These are phyloP conservation scores for Petrocephalus schoutedeni DNA, from an alignment of 2,797 vertebrate species.

Conservation along the genomic window DNA sequence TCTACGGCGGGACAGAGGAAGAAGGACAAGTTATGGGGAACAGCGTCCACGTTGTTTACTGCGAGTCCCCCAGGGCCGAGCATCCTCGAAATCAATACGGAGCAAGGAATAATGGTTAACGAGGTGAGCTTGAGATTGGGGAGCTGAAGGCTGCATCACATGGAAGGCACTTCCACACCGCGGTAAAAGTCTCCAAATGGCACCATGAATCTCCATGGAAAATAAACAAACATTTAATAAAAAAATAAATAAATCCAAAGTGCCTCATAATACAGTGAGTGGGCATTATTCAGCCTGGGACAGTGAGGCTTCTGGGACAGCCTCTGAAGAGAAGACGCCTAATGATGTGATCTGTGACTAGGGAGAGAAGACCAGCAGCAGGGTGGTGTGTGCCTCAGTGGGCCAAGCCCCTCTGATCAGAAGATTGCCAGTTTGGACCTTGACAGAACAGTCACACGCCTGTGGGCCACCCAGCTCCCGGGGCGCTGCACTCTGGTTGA, in stretches of 20 bases:
- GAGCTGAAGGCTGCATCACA: not conserved
- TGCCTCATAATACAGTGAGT: not conserved
- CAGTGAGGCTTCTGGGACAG: not conserved
- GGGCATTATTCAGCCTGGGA: not conserved
- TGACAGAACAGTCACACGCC: not conserved
- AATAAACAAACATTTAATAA: not conserved
- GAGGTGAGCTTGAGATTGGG: not conserved
- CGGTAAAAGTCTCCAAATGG: not conserved
- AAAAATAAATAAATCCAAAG: not conserved
- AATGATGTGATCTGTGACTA: not conserved
- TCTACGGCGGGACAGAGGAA: conserved; percentile 49
- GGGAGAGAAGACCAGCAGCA: not conserved
- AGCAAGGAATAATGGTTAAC: not conserved
- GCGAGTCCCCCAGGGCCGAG: not conserved
- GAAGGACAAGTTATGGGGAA: not conserved
- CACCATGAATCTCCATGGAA: not conserved
- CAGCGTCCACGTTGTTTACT: not conserved
- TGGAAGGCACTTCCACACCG: not conserved
- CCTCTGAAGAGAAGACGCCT: not conserved
- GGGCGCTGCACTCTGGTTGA: not conserved
- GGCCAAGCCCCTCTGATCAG: not conserved
- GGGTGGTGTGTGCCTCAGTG: not conserved
- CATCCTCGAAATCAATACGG: not conserved
- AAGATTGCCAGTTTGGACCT: not conserved
- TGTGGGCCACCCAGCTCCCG: not conserved